These are phyloP conservation scores for Spea multiplicata DNA, from an alignment of 2,113 vertebrate species.

Conservation along the genomic window DNA sequence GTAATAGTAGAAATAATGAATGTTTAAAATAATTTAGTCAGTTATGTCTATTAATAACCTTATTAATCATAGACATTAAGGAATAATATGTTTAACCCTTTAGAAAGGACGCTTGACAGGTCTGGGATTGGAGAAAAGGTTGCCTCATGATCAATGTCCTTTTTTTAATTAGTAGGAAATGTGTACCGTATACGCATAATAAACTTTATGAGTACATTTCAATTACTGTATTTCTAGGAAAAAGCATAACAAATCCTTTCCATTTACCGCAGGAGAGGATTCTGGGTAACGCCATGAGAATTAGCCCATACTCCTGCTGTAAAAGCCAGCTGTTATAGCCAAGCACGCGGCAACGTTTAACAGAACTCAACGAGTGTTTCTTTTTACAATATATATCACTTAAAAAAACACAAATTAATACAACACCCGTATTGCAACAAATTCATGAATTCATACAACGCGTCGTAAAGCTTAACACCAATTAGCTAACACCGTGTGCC, in stretches of 20 bases:
- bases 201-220: not conserved
- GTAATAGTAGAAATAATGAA: too few species aligned
- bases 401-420: not conserved
- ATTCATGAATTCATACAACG: not conserved
- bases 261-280: not conserved
- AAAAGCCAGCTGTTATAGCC: slow-evolving; percentile 7
- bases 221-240: not conserved
- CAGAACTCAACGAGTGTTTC: not conserved
- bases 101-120: too few species aligned
- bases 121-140: too few species aligned
- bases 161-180: too few species aligned
- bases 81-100: too few species aligned
- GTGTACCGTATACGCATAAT: too few species aligned
- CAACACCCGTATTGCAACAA: not conserved
- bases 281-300: not conserved
- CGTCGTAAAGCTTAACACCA: not conserved
- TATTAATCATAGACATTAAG: too few species aligned
- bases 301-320: not conserved
- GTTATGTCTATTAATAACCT: too few species aligned
- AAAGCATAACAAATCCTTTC: not conserved
- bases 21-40: too few species aligned
- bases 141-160: too few species aligned
- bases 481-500: not conserved
- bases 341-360: not conserved
- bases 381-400: not conserved